Base-by-base conservation (phyloP, 2,888 invertebrate species). In the Epinotia demarniana region DNA sequence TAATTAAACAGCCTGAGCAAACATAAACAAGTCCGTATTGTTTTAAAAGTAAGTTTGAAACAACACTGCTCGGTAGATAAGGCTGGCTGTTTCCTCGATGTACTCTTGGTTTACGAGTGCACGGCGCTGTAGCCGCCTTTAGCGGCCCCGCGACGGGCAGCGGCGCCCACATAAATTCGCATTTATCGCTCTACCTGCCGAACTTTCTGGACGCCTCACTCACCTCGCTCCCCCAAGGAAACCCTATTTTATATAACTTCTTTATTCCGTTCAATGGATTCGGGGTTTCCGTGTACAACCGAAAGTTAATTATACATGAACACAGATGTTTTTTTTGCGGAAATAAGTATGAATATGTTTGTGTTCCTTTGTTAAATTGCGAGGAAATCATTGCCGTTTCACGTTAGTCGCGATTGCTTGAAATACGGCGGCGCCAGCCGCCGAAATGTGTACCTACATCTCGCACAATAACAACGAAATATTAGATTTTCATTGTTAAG, bases 221-320 rank as follows among this genome's bases (percentile, higher is more conserved):
- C 90, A 86, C 87, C 86, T 86, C 66, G 71, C 75, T 72, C 75
- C 89, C 82, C 88, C 82, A 84, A 84, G 84, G 85, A 86, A 89
- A 89, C 88, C 87, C 88, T 90, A 91, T 89, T 91, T 91, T 90
- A 90, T 90, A 91, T 89, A 90, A 91, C 90, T 90, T 90, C 89
- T 88, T 90, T 89, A 89, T 87, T 84, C 83, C 85, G 82, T 83
- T 83, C 80, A 83, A 70, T 74, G 64, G 77, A 70, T 82, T 83
- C 78, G 78, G 82, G 84, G 84, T 86, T 85, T 83, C 80, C 84
- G 83, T 84, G 83, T 84, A 82, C 80, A 84, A 84, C 85, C 88
- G 87, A 88, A 87, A 88, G 87, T 88, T 89, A 88, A 89, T 85
- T 83, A 79, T 79, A 80, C 79, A 80, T 78, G 80, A 77, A 73